Evolutionary conservation across 2,113 vertebrate species (phyloP).

Genomic region (Baryphthengus martii): DNA sequence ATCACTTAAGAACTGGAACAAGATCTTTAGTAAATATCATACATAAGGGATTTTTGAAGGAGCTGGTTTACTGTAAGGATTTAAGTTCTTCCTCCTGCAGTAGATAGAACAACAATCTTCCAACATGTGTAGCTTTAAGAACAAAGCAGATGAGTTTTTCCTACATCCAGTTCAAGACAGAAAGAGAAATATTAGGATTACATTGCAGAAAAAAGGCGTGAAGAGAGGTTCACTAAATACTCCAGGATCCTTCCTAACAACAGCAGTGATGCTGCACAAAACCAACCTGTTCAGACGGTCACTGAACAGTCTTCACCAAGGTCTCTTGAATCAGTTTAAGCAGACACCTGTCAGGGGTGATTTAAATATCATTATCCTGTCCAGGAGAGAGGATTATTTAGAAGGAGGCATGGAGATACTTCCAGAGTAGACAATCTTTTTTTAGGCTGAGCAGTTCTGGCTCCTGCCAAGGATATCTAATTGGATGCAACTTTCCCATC

Average conservation of each 20-base stretch:
- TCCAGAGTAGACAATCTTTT: neutral
- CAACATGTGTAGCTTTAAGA: neutral
- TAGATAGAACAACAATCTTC: neutral
- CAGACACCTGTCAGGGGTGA: neutral
- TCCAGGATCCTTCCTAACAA: neutral
- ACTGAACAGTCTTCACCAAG: neutral
- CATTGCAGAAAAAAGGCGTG: neutral
- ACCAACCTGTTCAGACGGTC: accelerated
- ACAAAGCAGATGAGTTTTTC: neutral
- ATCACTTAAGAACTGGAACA: neutral
- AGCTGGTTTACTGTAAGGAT: neutral
- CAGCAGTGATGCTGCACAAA: neutral
- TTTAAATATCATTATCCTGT: neutral
- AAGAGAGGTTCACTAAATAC: neutral
- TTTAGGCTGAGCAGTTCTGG: neutral
- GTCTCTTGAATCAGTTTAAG: neutral
- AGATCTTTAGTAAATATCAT: neutral
- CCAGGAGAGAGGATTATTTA: neutral
- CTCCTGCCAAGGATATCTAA: neutral
- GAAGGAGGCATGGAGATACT: neutral
- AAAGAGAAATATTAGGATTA: neutral
- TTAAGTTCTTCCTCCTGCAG: neutral
- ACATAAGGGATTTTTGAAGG: neutral
- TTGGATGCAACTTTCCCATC: neutral
- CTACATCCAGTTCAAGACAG: accelerated